Evolutionary conservation across 2,888 invertebrate species (phyloP).

Genomic region (Emesis furor): DNA sequence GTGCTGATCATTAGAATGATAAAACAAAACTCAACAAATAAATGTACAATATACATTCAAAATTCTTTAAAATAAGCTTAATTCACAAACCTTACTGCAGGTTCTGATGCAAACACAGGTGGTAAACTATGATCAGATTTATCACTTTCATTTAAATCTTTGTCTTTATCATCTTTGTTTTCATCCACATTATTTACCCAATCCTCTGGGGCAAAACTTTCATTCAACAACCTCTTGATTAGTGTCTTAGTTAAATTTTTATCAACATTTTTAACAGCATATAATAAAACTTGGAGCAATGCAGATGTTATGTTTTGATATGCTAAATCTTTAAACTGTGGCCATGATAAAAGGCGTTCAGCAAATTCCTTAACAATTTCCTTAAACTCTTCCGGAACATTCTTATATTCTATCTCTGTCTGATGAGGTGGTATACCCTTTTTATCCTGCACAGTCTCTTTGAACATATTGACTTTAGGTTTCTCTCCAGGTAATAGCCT

Average conservation of each 20-base stretch:
- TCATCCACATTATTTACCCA: slow-evolving; percentile 80
- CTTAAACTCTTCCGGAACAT: slow-evolving; percentile 92
- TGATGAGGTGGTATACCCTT: slow-evolving; percentile 86
- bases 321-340: slow-evolving; percentile 95
- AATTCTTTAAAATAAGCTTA: slow-evolving; percentile 47
- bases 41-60: no score
- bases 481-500: slow-evolving; percentile 89
- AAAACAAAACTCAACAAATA: no score
- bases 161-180: slow-evolving; percentile 71
- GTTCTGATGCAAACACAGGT: slow-evolving; percentile 93
- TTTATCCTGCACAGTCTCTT: slow-evolving; percentile 79
- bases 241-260: slow-evolving; percentile 89
- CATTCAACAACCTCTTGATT: slow-evolving; percentile 93
- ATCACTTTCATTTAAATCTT: background rate
- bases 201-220: slow-evolving; percentile 92
- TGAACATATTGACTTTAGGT: slow-evolving; percentile 85
- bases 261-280: slow-evolving; percentile 92
- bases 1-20: no score
- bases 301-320: slow-evolving; percentile 94
- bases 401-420: slow-evolving; percentile 86
- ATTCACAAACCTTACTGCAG: slow-evolving; percentile 91
- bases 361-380: slow-evolving; percentile 93
- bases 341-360: slow-evolving; percentile 94
- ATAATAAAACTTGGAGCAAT: slow-evolving; percentile 93
- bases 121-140: slow-evolving; percentile 85